Base-by-base conservation (phyloP, 2,113 vertebrate genomes). In the Sebastes schlegelii region DNA sequence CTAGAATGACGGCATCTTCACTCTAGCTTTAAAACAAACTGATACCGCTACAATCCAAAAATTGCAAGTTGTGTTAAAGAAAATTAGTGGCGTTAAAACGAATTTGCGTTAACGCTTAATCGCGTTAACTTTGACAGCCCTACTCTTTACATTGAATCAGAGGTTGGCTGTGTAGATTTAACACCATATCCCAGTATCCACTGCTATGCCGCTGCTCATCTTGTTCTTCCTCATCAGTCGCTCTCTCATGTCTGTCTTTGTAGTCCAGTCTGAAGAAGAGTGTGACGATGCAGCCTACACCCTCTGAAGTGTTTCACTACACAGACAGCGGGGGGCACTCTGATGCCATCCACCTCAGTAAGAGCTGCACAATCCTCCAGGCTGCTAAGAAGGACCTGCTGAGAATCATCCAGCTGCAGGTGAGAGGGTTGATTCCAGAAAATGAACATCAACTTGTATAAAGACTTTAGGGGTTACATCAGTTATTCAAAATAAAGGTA, bases 351-450 rank as follows among this genome's bases (percentile, higher is more conserved):
- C 84, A 87, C 8, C 84, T 91, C n/a, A 95, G 90, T 84, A 96
- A 95, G 83, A 89, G 95, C 0, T 95, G 96, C 4, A 88, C 95
- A 65, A 93, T 99, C 12, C 90, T 99, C 3, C 96, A 96, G 80
- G 97, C 98, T 0, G 98, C 98, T 13, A 99, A 97, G 87, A 97
- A 94, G 77, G 97, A 99, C 84, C 95, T 99, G 66, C 93, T 97
- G 49, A 95, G 96, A 23, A 84, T 99, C 89, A 97, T 99, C 92
- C 96, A 97, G 76, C 95, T 99, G 73, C 95, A 98, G 55, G 97
- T 99, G 73, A 96, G 67, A 34, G 61, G 26, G 17, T 43, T 23
- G 8, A 66, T 49, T 8, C 63, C 13, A 71, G 6, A 65, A 51
- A 60, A 49, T 58, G 3, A 61, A 43, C 34, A 62, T 54, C 34